Evolutionary conservation across 2,797 vertebrate species (phyloP), one percentile per base, ranked within the genome.

Genomic region (Scolopax rusticola): DNA sequence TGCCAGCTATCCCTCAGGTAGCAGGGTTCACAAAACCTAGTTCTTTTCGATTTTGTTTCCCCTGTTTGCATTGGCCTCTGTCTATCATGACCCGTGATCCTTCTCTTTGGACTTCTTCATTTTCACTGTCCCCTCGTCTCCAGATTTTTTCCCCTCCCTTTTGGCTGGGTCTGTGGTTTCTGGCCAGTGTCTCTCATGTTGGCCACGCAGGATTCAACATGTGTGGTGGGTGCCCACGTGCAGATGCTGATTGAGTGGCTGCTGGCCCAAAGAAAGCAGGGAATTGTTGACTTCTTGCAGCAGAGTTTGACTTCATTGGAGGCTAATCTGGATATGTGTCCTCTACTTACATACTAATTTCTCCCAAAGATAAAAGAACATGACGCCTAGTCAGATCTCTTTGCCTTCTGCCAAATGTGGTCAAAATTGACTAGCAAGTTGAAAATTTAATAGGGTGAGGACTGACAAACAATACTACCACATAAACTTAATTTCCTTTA

Each of bases 401-500:
- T 70, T 1, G 1, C 30, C 36, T 82, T 76, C 84, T 94, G 67
- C 84, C 89, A 84, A 33, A 70, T 38, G 59, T 32, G 54, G 59
- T 90, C 53, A 84, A 71, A 96, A 86, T 48, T 75, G 50, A 73
- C 23, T 12, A 65, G 32, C 0, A 3, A 79, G 54, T 48, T 65
- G 50, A 89, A 95, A 87, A 76, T 73, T 73, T 76, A 54, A 51
- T 54, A 43, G 70, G 17, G 74, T 76, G 87, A 94, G 25, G 63
- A 73, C 43, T 95, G 81, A 79, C 54, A 82, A 71, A 61, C 63
- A 82, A 4, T 81, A 48, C 43, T 79, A 59, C 87, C 27, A 47
- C 19, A 56, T 92, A 82, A 89, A 47, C 64, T 54, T 84, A 12
- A 84, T 87, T 93, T 94, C 81, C 64, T 74, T 89, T 51, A 54